Evolutionary conservation across 2,888 invertebrate species (phyloP).

Genomic region (Cataglyphis cursor): DNA sequence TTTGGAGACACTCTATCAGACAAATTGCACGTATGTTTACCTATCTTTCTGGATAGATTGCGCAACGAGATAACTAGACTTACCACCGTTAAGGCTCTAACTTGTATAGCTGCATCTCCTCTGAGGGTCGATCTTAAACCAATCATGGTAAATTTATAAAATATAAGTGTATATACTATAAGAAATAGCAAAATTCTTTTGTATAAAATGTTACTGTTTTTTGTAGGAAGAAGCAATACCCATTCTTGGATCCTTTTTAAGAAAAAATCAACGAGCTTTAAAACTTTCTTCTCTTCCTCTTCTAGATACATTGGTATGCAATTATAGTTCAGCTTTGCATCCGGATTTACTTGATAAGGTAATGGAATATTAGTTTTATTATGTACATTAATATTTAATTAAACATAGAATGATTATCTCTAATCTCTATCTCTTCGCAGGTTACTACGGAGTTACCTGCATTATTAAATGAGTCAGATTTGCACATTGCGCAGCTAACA

Average conservation of each 20-base stretch:
- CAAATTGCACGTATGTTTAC: constrained; percentile 95
- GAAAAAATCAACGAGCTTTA: constrained; percentile 98
- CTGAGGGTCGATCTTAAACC: constrained; percentile 94
- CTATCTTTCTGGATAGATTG: constrained; percentile 97
- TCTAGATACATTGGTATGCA: constrained; percentile 95
- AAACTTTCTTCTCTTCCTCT: constrained; percentile 96
- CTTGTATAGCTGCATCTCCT: constrained; percentile 97
- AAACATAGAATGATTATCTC: not conserved
- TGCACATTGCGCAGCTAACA: constrained; percentile 98
- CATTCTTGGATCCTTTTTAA: constrained; percentile 96
- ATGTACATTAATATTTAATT: not conserved
- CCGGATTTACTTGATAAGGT: constrained; percentile 92
- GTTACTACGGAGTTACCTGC: constrained; percentile 96
- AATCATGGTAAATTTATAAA: constrained; percentile 89
- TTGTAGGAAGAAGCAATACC: constrained; percentile 94
- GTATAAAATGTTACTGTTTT: constrained; percentile 59
- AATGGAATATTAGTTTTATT: constrained; percentile 57
- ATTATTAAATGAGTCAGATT: constrained; percentile 96
- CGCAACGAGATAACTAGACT: constrained; percentile 98
- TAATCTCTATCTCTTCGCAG: constrained; percentile 78
- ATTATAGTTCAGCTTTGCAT: constrained; percentile 92
- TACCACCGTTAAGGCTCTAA: constrained; percentile 98
- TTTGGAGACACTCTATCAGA: constrained; percentile 94
- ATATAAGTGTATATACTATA: not conserved
- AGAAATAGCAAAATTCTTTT: constrained; percentile 14